Evolutionary conservation across 2,113 vertebrate genomes (phyloP).

Genomic region (Spea bombifrons): DNA sequence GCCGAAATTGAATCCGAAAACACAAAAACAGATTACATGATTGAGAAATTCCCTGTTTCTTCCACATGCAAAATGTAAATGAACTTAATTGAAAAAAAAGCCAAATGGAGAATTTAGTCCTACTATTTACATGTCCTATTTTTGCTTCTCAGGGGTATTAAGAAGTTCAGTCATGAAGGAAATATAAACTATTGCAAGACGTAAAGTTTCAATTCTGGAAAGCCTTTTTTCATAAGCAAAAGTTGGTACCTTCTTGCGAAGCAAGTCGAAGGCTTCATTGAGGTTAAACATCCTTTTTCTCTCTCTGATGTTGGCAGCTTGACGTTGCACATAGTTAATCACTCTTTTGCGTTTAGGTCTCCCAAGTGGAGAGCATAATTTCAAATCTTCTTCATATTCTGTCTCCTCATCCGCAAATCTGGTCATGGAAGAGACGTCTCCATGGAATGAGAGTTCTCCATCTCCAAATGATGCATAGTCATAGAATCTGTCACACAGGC

Average conservation of each 20-base stretch:
- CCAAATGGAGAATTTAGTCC: neutral
- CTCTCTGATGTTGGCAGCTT: slow-evolving; percentile 91
- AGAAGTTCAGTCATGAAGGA: slow-evolving; percentile 95
- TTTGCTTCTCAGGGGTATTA: slow-evolving; percentile 55
- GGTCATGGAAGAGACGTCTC: slow-evolving; percentile 47
- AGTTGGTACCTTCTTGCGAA: slow-evolving; percentile 90
- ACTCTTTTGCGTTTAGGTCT: slow-evolving; percentile 81
- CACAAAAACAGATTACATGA: no score
- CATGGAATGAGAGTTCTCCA: slow-evolving; percentile 47
- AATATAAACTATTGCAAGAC: slow-evolving; percentile 93
- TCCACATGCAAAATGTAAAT: neutral
- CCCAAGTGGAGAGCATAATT: slow-evolving; percentile 51
- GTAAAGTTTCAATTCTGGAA: slow-evolving; percentile 91
- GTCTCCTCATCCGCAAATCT: slow-evolving; percentile 51
- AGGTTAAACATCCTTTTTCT: slow-evolving; percentile 94
- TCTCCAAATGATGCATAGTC: slow-evolving; percentile 55
- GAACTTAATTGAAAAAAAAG: neutral
- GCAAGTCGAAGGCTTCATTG: slow-evolving; percentile 92
- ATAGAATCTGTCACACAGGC: slow-evolving; percentile 56
- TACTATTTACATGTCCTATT: slow-evolving; percentile 11
- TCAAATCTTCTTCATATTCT: slow-evolving; percentile 53
- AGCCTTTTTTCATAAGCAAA: slow-evolving; percentile 95
- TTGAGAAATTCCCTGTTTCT: neutral
- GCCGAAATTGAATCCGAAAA: no score
- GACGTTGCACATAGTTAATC: slow-evolving; percentile 87